Evolutionary conservation across 2,888 invertebrate species (phyloP).

Genomic region (Eupelmus urozonus): DNA sequence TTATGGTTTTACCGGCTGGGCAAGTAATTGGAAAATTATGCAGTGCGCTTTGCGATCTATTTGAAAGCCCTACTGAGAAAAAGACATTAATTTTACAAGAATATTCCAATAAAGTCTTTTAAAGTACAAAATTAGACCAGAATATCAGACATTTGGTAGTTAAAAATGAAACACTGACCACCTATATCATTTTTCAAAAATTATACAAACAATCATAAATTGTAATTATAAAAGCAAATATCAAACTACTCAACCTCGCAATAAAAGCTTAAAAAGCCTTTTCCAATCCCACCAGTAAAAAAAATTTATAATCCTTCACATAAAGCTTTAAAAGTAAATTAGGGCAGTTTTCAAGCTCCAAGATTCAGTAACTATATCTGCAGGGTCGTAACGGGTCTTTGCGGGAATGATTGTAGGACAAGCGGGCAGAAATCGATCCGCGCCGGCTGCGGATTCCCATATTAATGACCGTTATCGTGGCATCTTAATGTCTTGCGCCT

Average conservation of each 20-base stretch:
- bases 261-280: no score
- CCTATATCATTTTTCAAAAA: no score
- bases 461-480: slow-evolving; percentile 46
- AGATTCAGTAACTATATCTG: not conserved
- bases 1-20: no score
- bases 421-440: slow-evolving; percentile 37
- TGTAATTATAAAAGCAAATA: no score
- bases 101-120: not conserved
- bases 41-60: not conserved
- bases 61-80: not conserved
- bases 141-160: no score
- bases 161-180: no score
- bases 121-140: no score
- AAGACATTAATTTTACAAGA: not conserved
- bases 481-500: slow-evolving; percentile 41
- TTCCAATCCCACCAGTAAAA: no score
- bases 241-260: no score
- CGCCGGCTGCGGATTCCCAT: slow-evolving; percentile 22
- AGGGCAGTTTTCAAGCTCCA: not conserved
- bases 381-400: not conserved
- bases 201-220: no score
- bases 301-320: not conserved
- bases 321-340: slow-evolving; percentile 21
- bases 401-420: slow-evolving; percentile 37
- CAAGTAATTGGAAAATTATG: not conserved